These are phyloP conservation scores for Nothoprocta pentlandii DNA, from an alignment of 2,113 vertebrate species.

Conservation along the genomic window DNA sequence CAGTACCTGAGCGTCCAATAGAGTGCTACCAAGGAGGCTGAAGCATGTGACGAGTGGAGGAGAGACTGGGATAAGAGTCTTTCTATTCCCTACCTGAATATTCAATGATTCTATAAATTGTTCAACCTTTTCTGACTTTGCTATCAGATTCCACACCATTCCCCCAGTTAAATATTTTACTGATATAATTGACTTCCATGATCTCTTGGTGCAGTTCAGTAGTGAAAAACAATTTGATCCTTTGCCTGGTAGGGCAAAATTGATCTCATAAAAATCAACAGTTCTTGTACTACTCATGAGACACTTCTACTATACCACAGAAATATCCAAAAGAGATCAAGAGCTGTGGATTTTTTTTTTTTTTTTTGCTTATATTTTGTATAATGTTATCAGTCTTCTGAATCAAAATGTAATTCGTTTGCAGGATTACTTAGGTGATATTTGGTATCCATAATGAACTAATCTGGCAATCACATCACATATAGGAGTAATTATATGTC, in stretches of 20 bases:
- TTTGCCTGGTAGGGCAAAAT: constrained; percentile 58
- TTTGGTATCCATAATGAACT: not conserved
- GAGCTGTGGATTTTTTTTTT: not conserved
- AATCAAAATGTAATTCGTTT: not conserved
- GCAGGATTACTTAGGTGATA: not conserved
- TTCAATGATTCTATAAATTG: not conserved
- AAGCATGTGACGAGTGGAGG: not conserved
- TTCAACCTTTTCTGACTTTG: not conserved
- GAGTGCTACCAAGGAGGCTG: not conserved
- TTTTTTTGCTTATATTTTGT: not conserved
- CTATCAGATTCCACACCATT: not conserved
- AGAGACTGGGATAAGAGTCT: not conserved
- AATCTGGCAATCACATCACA: not conserved
- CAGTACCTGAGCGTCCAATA: not conserved
- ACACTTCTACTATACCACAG: not conserved
- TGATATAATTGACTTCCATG: constrained; percentile 67
- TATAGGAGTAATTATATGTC: not conserved
- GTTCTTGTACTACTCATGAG: not conserved
- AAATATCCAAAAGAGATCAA: not conserved
- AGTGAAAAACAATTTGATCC: constrained; percentile 68
- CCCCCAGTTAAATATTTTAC: constrained; percentile 35
- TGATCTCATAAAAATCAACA: constrained; percentile 64
- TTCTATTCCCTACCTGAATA: not conserved
- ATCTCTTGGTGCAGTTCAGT: constrained; percentile 49
- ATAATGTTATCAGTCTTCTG: not conserved